Evolutionary conservation across 2,888 invertebrate genomes (phyloP).

Genomic region (Leptarthrus brevirostris): DNA sequence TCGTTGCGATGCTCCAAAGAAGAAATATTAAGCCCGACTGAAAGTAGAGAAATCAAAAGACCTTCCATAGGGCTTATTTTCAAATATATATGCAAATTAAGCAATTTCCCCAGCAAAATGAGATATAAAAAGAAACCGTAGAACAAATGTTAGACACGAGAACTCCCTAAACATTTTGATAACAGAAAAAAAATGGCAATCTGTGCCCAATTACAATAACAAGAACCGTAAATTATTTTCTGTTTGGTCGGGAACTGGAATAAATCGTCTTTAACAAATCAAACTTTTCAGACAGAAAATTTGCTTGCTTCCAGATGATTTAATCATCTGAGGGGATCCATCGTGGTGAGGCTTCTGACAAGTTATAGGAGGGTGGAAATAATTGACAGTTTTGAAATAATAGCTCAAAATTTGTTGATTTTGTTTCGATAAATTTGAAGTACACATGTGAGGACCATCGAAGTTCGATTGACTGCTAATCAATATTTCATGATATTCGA

Average conservation of each 20-base stretch:
- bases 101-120: constrained; percentile 6
- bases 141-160: constrained; percentile 17
- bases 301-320: no score
- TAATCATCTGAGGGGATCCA: no score
- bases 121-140: background rate
- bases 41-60: constrained; percentile 19
- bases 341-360: no score
- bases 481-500: no score
- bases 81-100: constrained; percentile 39
- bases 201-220: constrained; percentile 28
- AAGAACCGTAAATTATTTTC: constrained; percentile 10
- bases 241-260: constrained; percentile 1
- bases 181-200: background rate
- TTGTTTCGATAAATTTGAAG: no score
- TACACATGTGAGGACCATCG: no score
- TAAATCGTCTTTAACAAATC: constrained; percentile 20
- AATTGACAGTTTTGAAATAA: no score
- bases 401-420: no score
- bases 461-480: no score
- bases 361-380: no score
- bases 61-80: constrained; percentile 20
- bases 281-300: background rate
- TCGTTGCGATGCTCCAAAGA: background rate
- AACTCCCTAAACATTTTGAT: background rate
- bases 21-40: background rate